Percentiles rank a stretch among this genome's conserved stretches.
These are phyloP conservation scores for Metallyticus violacea DNA, from an alignment of 2,888 invertebrate genomes.

Conservation along the genomic window DNA sequence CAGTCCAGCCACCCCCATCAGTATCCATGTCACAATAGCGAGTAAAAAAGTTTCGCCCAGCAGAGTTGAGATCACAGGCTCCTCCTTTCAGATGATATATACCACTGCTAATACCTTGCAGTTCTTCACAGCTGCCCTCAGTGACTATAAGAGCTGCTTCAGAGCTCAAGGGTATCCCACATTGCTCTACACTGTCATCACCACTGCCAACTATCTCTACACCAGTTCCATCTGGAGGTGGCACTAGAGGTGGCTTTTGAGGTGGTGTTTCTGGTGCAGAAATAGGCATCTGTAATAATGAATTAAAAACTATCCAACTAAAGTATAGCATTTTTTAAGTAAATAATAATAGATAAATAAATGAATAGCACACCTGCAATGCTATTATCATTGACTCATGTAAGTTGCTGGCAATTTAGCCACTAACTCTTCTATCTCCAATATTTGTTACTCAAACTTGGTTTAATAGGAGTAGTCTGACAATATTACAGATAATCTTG, in stretches of 20 bases:
- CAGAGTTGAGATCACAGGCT: constrained; percentile 33
- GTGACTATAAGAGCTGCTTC: not conserved
- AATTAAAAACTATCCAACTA: not conserved
- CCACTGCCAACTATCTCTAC: not conserved
- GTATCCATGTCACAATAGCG: constrained; percentile 59
- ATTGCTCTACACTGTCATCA: not conserved
- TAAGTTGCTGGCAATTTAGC: too few relatives aligned
- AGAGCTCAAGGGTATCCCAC: not conserved
- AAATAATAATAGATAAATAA: too few relatives aligned
- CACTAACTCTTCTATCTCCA: too few relatives aligned
- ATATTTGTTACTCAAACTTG: too few relatives aligned
- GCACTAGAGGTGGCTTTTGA: not conserved
- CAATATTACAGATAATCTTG: too few relatives aligned
- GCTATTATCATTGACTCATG: too few relatives aligned
- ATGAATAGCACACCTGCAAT: too few relatives aligned
- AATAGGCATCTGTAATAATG: not conserved
- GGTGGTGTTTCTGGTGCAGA: not conserved
- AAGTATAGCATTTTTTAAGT: too few relatives aligned
- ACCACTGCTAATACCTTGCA: constrained; percentile 45
- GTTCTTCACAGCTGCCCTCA: constrained; percentile 47
- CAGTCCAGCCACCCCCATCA: constrained; percentile 68
- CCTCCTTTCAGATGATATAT: constrained; percentile 44
- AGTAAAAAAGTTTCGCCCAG: constrained; percentile 47
- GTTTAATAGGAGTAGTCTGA: too few relatives aligned
- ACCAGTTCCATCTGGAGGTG: not conserved